Conservation (phyloP, 2,797 vertebrate species). For the Onychomys leucogaster region DNA sequence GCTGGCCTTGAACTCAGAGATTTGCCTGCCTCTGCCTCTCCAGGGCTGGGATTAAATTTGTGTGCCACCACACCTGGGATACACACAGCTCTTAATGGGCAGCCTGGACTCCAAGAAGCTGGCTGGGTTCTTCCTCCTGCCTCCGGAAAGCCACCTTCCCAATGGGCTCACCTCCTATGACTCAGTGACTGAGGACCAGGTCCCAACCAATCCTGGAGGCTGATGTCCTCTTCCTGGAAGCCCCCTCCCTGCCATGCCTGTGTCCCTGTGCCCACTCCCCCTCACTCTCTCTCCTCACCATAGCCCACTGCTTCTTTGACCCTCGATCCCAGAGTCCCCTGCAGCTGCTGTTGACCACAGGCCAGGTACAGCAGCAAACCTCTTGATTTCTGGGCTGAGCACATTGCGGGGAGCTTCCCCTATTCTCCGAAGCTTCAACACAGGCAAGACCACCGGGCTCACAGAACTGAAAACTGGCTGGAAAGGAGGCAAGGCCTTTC, state of each 20-base stretch:
- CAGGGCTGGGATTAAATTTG: not conserved
- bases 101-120: not conserved
- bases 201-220: not conserved
- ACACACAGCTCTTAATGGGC: not conserved
- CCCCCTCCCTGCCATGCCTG: not conserved
- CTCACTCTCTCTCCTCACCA: not conserved
- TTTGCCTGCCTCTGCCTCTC: not conserved
- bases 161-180: not conserved
- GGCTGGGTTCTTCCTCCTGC: not conserved
- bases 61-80: not conserved
- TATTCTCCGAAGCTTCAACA: not conserved
- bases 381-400: not conserved
- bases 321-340: not conserved
- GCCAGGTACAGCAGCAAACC: not conserved
- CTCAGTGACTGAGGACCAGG: not conserved
- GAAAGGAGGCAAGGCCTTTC: not conserved
- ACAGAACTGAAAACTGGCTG: conserved; percentile 17
- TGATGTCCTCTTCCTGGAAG: not conserved
- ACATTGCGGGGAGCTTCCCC: not conserved
- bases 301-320: not conserved
- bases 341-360: not conserved
- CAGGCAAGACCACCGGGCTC: not conserved
- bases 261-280: not conserved
- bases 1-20: not conserved
- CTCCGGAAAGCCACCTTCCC: not conserved